Base-by-base conservation (phyloP, 2,113 vertebrate genomes). In the Danionella cerebrum region DNA sequence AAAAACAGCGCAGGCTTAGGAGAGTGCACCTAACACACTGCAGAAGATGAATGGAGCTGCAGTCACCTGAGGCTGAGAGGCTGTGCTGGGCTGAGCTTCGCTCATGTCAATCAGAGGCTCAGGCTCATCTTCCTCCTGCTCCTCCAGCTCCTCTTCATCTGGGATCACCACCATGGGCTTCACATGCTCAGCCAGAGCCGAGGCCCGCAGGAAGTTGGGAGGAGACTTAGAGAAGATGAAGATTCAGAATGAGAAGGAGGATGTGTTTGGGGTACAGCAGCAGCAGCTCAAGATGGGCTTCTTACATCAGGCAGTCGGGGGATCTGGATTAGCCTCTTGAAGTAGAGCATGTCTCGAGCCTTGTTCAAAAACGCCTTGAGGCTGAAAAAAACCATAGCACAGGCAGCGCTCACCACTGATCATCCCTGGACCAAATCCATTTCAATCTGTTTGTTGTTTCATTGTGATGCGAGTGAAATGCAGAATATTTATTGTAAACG, bases 281-380 rank as follows among this genome's bases (percentile, higher is more conserved):
- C 5, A 10, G 42, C 18, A 21, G 18, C 11, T 16, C 29, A 33
- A 53, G 14, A 24, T 42, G 21, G 10, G 39, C 38, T 22, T 51
- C 88, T 88, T 84, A 98, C 96, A 84, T 97, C 96, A 0, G 96
- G 96, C 73, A 99, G 88, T 69, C 88, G 88, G 2, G 96, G 96
- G 58, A 99, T 97, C 89, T 99, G 96, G 81, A 99, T 98, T 75
- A 99, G 92, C 12, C 96, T 86, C 83, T 98, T 98, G 82, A 99
- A 99, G 77, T 91, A 99, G 52, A 93, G 52, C 95, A 99, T 96
- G 81, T 99, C 96, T 0, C 95, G 89, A 2, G 96, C 91, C 78
- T 88, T 90, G 76, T 94, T 96, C 74, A 99, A 96, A 87, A 98
- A 98, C 65, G 82, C 91, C 73, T 93, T 93, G 48, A 99, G 92